Conservation (phyloP, 2,888 invertebrate genomes). For the Acholoe squamosa region DNA sequence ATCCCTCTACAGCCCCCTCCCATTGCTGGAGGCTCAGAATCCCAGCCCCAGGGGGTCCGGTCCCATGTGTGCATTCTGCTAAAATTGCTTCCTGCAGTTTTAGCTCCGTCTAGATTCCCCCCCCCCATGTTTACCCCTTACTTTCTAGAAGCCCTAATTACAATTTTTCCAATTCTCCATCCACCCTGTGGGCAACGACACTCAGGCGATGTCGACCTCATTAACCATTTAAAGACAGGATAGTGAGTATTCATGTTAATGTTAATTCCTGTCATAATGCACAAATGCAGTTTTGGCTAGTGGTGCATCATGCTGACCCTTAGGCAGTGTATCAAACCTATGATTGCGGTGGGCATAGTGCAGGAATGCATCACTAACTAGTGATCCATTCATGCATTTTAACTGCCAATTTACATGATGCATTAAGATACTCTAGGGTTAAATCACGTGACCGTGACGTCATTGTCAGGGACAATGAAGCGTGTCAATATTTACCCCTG, state of each 20-base stretch:
- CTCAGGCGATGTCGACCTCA: neutral
- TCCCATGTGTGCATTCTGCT: neutral
- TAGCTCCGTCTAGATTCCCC: neutral
- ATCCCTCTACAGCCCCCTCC: neutral
- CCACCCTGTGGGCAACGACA: neutral
- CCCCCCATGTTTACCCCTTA: neutral
- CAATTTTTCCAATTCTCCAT: constrained; percentile 6
- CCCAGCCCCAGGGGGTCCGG: neutral
- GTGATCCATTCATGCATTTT: too few species aligned
- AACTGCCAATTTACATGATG: too few species aligned
- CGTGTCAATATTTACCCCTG: neutral
- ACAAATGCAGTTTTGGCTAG: too few species aligned
- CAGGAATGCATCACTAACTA: too few species aligned
- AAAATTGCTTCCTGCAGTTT: neutral
- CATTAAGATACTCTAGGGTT: too few species aligned
- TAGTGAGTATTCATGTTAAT: too few species aligned
- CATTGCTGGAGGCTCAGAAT: neutral
- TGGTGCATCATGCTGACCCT: too few species aligned
- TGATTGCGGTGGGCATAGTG: too few species aligned
- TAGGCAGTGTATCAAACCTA: too few species aligned
- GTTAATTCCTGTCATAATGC: too few species aligned
- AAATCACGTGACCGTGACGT: constrained; percentile 23
- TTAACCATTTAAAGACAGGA: too few species aligned
- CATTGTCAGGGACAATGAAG: neutral
- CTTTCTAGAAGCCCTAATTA: neutral